Base-by-base conservation (phyloP, 1,140 invertebrate genomes). In the Muscidifurax raptorellus region DNA sequence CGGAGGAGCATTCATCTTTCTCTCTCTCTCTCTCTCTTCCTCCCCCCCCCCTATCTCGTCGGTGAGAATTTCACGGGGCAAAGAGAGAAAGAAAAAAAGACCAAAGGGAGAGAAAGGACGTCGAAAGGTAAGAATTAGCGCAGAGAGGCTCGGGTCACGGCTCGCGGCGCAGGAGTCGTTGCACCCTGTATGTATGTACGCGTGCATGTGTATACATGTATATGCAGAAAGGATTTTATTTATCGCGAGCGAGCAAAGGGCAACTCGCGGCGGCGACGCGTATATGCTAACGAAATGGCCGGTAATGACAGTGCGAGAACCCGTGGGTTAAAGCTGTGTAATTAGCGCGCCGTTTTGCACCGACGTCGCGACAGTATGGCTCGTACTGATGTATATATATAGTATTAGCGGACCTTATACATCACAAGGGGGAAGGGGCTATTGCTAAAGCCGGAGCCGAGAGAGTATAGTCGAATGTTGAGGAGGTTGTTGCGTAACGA, bases 41-140 rank as follows among this genome's bases (percentile, higher is more conserved):
- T 47, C 44, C 44, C 15, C 15, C 15, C 22, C 15, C 44, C 15
- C 44, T 47, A 1, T 18, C 44, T 47, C 15, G 15, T 18, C 27
- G 79, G 36, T 81, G 67, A 81, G 79, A 72, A 81, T 81, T 81
- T 52, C 15, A 40, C 78, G 10, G 22, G 6, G 52, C 52, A 59
- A 13, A 32, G 76, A 64, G 52, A 30, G 27, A 27, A 27, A 44
- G 44, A 13, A 78, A 64, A 59, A 59, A 59, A 59, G 52, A 22
- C 22, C 52, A 59, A 22, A 59, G 52, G 52, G 72, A 75, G 25
- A 27, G 72, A 22, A 72, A 22, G 18, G 18, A 44, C 72, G 36
- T 44, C 40, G 72, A 75, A 75, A 47, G 72, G 36, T 44, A 75
- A 47, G 72, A 75, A 75, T 75, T 75, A 75, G 36, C 72, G 22